Base-by-base conservation (phyloP, 64 coral and sea anemone genomes). In the Trachythela sp. region DNA sequence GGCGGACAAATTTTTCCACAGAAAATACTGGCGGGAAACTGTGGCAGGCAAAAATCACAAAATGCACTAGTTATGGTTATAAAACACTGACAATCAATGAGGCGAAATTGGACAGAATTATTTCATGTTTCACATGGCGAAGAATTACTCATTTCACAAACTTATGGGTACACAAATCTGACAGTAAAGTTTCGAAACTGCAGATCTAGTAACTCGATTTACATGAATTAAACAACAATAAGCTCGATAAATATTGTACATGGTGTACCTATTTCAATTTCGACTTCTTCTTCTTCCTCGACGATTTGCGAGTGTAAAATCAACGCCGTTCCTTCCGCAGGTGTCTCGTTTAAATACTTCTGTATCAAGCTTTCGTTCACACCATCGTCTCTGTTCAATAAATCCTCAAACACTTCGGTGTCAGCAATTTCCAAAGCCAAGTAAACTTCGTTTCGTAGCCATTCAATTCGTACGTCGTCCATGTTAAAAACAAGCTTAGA, bases 401-500 rank as follows among this genome's bases (percentile, higher is more conserved):
- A 92, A 85, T 99, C 96, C 42, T 99, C 96, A 90, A 99, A 99
- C 52, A 99, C 96, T 56, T 99, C 96, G 17, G 91, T 88, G 58
- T 99, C 96, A 2, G 91, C 86, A 72, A 99, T 99, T 84, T 94
- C 96, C 13, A 99, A 86, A 8, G 93, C 90, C 42, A 92, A 89
- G 72, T 99, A 99, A 29, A 99, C 84, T 76, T 91, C 91, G 54
- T 93, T 95, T 93, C 93, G 87, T 84, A 99, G 91, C 96, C 96
- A 99, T 83, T 99, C 96, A 89, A 99, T 99, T 8, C 96, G 88
- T 60, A 91, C 88, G 75, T 99, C 96, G 84, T 99, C 96, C 96
- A 99, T 99, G 30, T 56, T 84, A 9, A 64, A 64, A 64, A 20
- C 0, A 64, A 7, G 22, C 1, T 0, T 20, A 64, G 22, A n/a